Conservation (phyloP, 2,888 invertebrate species). For the Pardosa pseudoannulata region DNA sequence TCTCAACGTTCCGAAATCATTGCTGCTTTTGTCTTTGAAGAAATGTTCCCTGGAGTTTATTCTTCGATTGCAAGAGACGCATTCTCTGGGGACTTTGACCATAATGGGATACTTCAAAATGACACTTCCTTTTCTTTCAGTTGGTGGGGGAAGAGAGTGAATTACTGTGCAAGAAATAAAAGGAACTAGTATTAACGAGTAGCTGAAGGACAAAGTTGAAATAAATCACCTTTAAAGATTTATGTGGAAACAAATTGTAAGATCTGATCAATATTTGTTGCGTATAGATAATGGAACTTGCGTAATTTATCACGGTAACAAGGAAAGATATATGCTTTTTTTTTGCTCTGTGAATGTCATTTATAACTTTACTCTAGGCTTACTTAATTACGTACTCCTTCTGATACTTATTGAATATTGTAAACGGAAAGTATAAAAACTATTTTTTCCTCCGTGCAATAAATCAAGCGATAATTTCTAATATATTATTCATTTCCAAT, state of each 20-base stretch:
- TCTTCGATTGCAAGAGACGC: neutral
- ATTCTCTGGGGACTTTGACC: neutral
- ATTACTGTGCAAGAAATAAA: neutral
- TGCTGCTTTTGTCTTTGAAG: neutral
- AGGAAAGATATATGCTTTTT: no score
- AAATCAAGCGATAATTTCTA: no score
- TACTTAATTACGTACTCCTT: no score
- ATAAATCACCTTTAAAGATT: conserved; percentile 1
- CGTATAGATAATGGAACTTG: no score
- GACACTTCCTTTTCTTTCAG: neutral
- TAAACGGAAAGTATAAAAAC: no score
- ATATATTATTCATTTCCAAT: no score
- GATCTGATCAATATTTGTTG: neutral
- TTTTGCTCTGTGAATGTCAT: no score
- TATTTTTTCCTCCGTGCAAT: no score
- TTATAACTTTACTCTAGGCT: no score
- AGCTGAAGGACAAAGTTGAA: neutral
- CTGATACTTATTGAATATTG: no score
- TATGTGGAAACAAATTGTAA: neutral
- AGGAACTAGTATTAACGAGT: neutral
- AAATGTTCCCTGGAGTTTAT: neutral
- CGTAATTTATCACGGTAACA: no score
- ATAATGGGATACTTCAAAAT: conserved; percentile 12
- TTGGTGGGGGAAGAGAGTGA: no score
- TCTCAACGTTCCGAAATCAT: neutral